phyloP scores from a whole-genome alignment of 2,113 vertebrate genomes.

The Aptenodytes patagonicus region DNA sequence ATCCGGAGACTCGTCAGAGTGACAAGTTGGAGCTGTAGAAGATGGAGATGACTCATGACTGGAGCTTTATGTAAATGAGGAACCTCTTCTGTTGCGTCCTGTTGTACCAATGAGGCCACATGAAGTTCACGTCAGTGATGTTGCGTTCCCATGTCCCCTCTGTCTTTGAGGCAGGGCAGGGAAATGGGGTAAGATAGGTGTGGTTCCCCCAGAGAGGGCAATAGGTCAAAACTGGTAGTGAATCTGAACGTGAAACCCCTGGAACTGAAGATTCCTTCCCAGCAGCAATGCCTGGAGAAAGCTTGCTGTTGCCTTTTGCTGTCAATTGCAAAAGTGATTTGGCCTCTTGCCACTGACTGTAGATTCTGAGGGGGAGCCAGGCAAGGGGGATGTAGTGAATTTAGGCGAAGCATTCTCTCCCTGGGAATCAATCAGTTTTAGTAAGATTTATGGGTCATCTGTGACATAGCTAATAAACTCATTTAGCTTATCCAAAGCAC shows the following conservation, averaged over 20 bases:
- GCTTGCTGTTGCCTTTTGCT: not conserved
- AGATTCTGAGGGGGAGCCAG: not conserved
- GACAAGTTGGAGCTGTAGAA: not conserved
- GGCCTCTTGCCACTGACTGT: not conserved
- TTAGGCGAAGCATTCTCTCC: not conserved
- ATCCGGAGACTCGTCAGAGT: not conserved
- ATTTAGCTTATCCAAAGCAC: not conserved
- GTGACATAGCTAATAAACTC: not conserved
- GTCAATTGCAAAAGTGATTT: not conserved
- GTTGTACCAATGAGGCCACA: not conserved
- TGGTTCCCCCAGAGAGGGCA: not conserved
- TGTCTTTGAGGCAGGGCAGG: not conserved
- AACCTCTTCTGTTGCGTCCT: conserved; percentile 1
- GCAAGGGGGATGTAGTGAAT: not conserved
- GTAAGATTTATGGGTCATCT: not conserved
- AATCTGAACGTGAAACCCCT: not conserved
- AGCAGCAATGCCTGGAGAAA: not conserved
- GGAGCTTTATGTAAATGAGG: conserved; percentile 28
- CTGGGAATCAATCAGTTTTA: not conserved
- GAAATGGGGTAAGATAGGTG: not conserved
- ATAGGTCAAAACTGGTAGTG: not conserved
- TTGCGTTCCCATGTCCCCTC: not conserved
- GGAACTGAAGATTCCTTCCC: not conserved
- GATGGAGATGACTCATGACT: conserved; percentile 14
- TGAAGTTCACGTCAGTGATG: not conserved